Conservation (phyloP, 2,888 invertebrate genomes). For the Plutella xylostella region DNA sequence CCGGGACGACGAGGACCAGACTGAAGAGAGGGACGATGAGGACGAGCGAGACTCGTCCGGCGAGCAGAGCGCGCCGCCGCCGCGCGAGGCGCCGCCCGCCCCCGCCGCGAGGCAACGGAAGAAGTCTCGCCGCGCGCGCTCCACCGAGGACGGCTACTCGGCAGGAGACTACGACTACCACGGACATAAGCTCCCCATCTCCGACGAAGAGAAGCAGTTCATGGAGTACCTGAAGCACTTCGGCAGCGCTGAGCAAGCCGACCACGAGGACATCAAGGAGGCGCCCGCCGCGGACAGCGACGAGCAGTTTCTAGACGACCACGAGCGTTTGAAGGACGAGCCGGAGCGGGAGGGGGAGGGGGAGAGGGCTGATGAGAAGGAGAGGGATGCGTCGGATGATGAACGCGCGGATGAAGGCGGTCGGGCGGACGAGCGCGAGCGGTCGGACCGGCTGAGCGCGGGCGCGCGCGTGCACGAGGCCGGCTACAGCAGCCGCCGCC, state of each 20-base stretch:
- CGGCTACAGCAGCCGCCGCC: slow-evolving; percentile 43
- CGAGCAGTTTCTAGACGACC: slow-evolving; percentile 37
- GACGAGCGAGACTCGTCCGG: slow-evolving; percentile 5
- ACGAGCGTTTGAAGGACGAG: slow-evolving; percentile 30
- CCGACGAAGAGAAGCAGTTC: slow-evolving; percentile 42
- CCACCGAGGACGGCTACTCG: slow-evolving; percentile 27
- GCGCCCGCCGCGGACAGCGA: slow-evolving; percentile 22
- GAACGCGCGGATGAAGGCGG: slow-evolving; percentile 22
- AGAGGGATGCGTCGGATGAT: slow-evolving; percentile 28
- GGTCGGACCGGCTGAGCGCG: slow-evolving; percentile 36
- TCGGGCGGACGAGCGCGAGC: slow-evolving; percentile 26
- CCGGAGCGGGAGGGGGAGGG: slow-evolving; percentile 24
- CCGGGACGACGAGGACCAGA: slow-evolving; percentile 16
- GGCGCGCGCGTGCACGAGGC: slow-evolving; percentile 43
- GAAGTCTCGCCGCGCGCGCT: slow-evolving; percentile 9
- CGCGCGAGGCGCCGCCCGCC: slow-evolving; percentile 32
- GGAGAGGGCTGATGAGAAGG: slow-evolving; percentile 19
- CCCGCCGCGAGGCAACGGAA: slow-evolving; percentile 31
- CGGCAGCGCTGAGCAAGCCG: slow-evolving; percentile 19
- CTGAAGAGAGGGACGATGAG: slow-evolving; percentile 18
- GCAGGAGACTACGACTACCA: slow-evolving; percentile 51
- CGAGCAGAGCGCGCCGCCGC: slow-evolving; percentile 27
- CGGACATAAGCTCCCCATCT: slow-evolving; percentile 42
- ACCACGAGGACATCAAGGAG: slow-evolving; percentile 38
- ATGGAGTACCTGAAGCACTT: slow-evolving; percentile 29